Evolutionary conservation across 2,113 vertebrate genomes (phyloP).

Genomic region (Paracanthobrama guichenoti): DNA sequence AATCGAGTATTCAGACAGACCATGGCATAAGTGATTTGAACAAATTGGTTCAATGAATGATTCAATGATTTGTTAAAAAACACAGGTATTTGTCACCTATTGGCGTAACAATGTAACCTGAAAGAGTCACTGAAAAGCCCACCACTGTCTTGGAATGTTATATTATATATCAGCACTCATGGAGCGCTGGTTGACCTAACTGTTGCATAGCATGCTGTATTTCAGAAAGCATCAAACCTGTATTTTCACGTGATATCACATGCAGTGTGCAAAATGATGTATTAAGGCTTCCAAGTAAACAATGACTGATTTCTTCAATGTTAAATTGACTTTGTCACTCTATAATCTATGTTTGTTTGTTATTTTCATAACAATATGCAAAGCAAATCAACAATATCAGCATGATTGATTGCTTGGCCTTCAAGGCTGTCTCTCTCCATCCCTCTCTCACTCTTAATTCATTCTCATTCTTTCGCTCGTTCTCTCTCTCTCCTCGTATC

Average conservation of each 20-base stretch:
- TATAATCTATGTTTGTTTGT: conserved; percentile 36
- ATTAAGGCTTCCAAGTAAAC: neutral
- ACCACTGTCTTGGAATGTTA: neutral
- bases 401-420: conserved; percentile 44
- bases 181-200: neutral
- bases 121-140: neutral
- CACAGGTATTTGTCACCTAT: neutral
- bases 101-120: neutral
- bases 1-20: too few relatives aligned
- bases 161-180: neutral
- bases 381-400: conserved; percentile 45
- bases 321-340: conserved; percentile 39
- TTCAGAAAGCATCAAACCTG: neutral
- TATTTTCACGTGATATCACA: neutral
- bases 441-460: conserved; percentile 40
- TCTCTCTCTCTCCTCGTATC: conserved; percentile 18
- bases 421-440: conserved; percentile 46
- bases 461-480: neutral
- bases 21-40: neutral
- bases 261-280: neutral
- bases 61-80: neutral
- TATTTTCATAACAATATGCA: conserved; percentile 42
- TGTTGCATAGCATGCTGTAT: neutral
- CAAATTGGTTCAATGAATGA: neutral
- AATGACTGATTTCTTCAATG: conserved; percentile 50